Evolutionary conservation across 2,888 invertebrate species (phyloP).

Genomic region (Halictus quadricinctus): DNA sequence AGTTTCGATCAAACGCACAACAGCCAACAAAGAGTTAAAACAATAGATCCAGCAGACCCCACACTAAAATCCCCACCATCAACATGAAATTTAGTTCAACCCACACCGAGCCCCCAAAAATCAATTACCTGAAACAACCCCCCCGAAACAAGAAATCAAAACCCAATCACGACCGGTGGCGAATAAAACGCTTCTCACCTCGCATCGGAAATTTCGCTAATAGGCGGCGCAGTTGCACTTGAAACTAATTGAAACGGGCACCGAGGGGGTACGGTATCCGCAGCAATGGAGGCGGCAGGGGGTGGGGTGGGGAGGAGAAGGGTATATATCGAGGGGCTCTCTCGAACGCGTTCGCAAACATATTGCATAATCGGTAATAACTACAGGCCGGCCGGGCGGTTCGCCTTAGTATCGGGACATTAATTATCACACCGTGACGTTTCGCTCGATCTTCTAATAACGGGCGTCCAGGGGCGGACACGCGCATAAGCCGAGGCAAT

Average conservation of each 20-base stretch:
- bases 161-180: background rate
- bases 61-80: background rate
- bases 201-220: constrained; percentile 5
- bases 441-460: constrained; percentile 63
- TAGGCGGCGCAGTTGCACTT: background rate
- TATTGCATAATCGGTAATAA: constrained; percentile 65
- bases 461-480: constrained; percentile 46
- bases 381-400: constrained; percentile 27
- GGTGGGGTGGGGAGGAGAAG: background rate
- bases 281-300: background rate
- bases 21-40: background rate
- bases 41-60: background rate
- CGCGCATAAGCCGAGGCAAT: constrained; percentile 36
- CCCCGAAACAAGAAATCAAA: background rate
- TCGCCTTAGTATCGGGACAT: constrained; percentile 58
- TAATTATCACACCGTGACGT: constrained; percentile 66
- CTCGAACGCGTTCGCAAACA: constrained; percentile 41
- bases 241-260: constrained; percentile 48
- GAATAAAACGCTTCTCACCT: background rate
- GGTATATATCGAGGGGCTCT: constrained; percentile 10
- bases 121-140: background rate
- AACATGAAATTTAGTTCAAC: background rate
- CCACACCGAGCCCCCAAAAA: background rate
- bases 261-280: constrained; percentile 16
- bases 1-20: no score